A percentile compares a stretch with the other conserved stretches of the same genome.
phyloP scores from a whole-genome alignment of 2,888 invertebrate genomes.

The Zygogramma bicolorata region DNA sequence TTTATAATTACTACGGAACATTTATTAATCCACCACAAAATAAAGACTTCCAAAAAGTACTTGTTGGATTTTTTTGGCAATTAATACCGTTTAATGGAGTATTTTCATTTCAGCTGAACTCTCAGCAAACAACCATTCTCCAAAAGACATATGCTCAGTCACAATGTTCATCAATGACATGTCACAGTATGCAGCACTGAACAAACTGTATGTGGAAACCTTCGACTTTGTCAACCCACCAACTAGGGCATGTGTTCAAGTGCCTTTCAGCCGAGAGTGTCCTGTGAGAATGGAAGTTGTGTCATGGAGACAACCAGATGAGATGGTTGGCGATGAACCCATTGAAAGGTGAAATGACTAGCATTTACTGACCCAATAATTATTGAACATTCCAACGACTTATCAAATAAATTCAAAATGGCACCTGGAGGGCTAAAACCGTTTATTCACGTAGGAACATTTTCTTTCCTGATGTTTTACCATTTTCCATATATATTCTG shows the following conservation, averaged over 20 bases:
- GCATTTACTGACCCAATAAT: not conserved
- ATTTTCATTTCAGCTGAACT: slow-evolving; percentile 45
- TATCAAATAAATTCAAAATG: too few relatives aligned
- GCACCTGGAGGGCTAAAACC: too few relatives aligned
- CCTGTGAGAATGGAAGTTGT: slow-evolving; percentile 85
- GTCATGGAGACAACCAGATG: slow-evolving; percentile 67
- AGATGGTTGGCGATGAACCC: slow-evolving; percentile 51
- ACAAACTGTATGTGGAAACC: slow-evolving; percentile 80
- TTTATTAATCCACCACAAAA: too few relatives aligned
- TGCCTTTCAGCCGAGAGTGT: slow-evolving; percentile 76
- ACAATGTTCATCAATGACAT: slow-evolving; percentile 89
- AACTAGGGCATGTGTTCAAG: slow-evolving; percentile 85
- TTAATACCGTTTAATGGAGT: not conserved
- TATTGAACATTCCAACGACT: not conserved
- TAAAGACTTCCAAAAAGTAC: not conserved
- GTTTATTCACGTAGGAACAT: too few relatives aligned
- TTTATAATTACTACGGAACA: too few relatives aligned
- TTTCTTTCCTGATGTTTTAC: too few relatives aligned
- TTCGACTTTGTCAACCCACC: slow-evolving; percentile 86
- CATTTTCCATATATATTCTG: too few relatives aligned
- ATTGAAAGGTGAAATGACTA: slow-evolving; percentile 55
- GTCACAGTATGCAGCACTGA: slow-evolving; percentile 81
- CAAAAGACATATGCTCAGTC: slow-evolving; percentile 82
- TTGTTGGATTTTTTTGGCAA: too few relatives aligned
- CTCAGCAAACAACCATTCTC: slow-evolving; percentile 64